These are phyloP conservation scores for Cyphomyrus discorhynchus DNA, from an alignment of 2,113 vertebrate species.

Conservation along the genomic window DNA sequence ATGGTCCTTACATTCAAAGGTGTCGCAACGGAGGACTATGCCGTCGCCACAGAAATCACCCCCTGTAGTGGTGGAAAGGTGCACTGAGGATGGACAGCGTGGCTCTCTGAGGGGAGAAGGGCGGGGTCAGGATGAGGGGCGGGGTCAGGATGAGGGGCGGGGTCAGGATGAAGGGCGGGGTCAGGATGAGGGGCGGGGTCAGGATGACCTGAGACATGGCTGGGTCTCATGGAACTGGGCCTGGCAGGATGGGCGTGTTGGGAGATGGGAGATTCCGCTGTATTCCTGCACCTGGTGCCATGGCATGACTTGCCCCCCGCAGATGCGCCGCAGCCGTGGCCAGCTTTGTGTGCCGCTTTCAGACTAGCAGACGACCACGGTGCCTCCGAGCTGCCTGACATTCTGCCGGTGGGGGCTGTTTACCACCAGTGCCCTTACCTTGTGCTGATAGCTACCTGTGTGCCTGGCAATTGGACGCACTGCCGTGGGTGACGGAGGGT, in stretches of 20 bases:
- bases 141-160: too few species aligned
- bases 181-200: not conserved
- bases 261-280: not conserved
- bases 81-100: not conserved
- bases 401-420: not conserved
- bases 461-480: not conserved
- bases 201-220: not conserved
- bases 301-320: not conserved
- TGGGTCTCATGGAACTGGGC: not conserved
- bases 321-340: not conserved
- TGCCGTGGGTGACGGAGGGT: not conserved
- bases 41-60: too few species aligned
- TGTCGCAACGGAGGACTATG: not conserved
- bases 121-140: too few species aligned
- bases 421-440: not conserved
- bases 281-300: too few species aligned
- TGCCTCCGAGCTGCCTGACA: not conserved
- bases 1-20: not conserved
- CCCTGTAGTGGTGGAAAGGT: too few species aligned
- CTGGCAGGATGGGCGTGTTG: too few species aligned
- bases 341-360: not conserved
- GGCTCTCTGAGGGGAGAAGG: not conserved
- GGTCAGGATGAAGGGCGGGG: not conserved
- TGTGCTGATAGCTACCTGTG: not conserved
- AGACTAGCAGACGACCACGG: not conserved